Conservation (phyloP, 2,797 vertebrate genomes). For the Molossus molossus region DNA sequence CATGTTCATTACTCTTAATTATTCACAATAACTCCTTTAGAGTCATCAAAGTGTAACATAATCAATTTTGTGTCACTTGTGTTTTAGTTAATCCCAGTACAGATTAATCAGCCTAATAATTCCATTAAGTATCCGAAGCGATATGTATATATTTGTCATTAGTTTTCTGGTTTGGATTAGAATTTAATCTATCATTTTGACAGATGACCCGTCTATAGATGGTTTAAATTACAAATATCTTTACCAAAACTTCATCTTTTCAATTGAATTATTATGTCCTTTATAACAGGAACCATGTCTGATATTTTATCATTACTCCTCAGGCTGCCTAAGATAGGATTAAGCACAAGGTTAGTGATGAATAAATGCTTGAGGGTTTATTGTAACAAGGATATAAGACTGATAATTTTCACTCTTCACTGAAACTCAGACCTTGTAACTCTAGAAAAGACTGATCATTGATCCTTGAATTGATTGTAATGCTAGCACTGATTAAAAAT, state of each 20-base stretch:
- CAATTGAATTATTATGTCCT: slow-evolving; percentile 59
- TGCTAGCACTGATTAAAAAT: slow-evolving; percentile 12
- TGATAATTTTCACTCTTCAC: slow-evolving; percentile 51
- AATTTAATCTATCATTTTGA: slow-evolving; percentile 69
- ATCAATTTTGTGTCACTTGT: slow-evolving; percentile 24
- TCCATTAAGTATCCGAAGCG: background rate
- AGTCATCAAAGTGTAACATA: slow-evolving; percentile 28
- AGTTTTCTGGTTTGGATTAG: slow-evolving; percentile 48
- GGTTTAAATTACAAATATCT: slow-evolving; percentile 53
- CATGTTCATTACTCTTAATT: slow-evolving; percentile 39
- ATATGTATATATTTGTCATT: slow-evolving; percentile 44
- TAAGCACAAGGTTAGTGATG: slow-evolving; percentile 53
- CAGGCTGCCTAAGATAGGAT: background rate
- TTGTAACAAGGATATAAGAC: slow-evolving; percentile 29
- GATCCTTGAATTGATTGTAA: slow-evolving; percentile 3
- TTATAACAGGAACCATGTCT: background rate
- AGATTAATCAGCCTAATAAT: slow-evolving; percentile 66
- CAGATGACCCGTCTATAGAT: slow-evolving; percentile 25
- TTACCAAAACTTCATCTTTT: slow-evolving; percentile 65
- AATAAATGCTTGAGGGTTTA: slow-evolving; percentile 64
- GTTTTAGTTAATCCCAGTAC: slow-evolving; percentile 22
- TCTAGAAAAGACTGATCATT: slow-evolving; percentile 33
- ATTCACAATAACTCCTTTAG: slow-evolving; percentile 35
- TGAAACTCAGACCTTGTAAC: slow-evolving; percentile 53
- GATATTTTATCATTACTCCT: slow-evolving; percentile 39